Evolutionary conservation across 2,888 invertebrate species (phyloP), one percentile per base, ranked within the genome.

Genomic region (Eupithecia dodoneata): DNA sequence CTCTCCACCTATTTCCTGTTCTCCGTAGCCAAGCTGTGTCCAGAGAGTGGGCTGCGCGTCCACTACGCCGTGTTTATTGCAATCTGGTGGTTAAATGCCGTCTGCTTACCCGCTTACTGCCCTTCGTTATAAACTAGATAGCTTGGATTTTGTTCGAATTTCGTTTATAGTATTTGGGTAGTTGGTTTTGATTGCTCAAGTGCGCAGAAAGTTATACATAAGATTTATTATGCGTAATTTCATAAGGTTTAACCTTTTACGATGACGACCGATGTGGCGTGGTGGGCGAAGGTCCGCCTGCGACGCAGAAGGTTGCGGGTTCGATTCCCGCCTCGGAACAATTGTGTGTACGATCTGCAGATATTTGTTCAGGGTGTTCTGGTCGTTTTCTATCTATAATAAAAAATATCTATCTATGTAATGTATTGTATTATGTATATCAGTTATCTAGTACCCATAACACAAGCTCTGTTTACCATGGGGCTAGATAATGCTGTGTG

Each of bases 41-140:
- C 92, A 86, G 88, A 65, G 87, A 86, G 88, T 77, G 77, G 87
- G 87, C 89, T 89, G 88, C 88, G 91, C 91, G 92, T 91, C 90
- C 91, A 91, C 89, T 90, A 86, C 90, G 90, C 92, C 90, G 92
- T 93, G 94, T 94, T 94, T 93, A 93, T 93, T 93, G 92, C 93
- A 93, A 93, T 94, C 94, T 93, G 93, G 92, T 88, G 92, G 92
- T 92, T 93, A 93, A 92, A 91, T 91, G 92, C 90, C 92, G 89
- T 88, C 91, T 92, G 92, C 93, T 92, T 92, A 91, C 88, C 88
- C 84, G 90, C 89, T 91, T 91, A 90, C 88, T 85, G 88, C 87
- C 76, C 90, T 91, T 90, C 89, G 89, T 87, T 91, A 87, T 86
- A 85, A 86, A 80, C 74, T 78, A 63, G 18, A 78, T 74, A 74